phyloP scores from a whole-genome alignment of 2,888 invertebrate genomes.

The Drosophila anceps region DNA sequence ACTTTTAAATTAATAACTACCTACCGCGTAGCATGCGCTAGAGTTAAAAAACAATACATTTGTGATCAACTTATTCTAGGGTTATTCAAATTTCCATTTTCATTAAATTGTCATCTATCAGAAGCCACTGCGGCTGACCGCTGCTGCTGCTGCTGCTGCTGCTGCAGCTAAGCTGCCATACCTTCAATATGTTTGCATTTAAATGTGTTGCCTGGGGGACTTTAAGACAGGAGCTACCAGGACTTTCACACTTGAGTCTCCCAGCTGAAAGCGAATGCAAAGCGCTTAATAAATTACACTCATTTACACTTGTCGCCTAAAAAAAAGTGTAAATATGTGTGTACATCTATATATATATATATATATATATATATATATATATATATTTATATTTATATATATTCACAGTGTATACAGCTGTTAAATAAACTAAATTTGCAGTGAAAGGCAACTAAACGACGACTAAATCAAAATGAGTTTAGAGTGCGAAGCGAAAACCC shows the following conservation, averaged over 20 bases:
- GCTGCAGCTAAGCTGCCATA: slow-evolving; percentile 6
- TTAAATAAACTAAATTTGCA: slow-evolving; percentile 51
- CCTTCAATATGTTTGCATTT: slow-evolving; percentile 45
- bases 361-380: slow-evolving; percentile 10
- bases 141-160: slow-evolving; percentile 1
- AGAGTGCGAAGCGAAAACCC: slow-evolving; percentile 51
- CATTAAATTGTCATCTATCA: neutral
- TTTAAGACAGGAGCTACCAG: neutral
- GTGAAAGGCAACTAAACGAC: slow-evolving; percentile 61
- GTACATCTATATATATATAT: slow-evolving; percentile 15
- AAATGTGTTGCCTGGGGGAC: neutral
- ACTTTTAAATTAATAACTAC: neutral
- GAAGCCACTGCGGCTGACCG: slow-evolving; percentile 10
- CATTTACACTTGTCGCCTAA: slow-evolving; percentile 70
- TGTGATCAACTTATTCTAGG: neutral
- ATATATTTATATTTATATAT: too few species aligned
- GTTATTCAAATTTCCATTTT: neutral
- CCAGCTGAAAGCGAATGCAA: slow-evolving; percentile 39
- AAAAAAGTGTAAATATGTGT: slow-evolving; percentile 13
- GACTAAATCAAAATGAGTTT: slow-evolving; percentile 74
- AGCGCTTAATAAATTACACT: slow-evolving; percentile 65
- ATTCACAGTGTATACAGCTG: slow-evolving; percentile 15
- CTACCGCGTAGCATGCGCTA: neutral
- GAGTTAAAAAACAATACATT: neutral
- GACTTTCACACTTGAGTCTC: slow-evolving; percentile 20